Evolutionary conservation across 2,113 vertebrate species (phyloP), one percentile per base, ranked within the genome.

Genomic region (Macrotus californicus): DNA sequence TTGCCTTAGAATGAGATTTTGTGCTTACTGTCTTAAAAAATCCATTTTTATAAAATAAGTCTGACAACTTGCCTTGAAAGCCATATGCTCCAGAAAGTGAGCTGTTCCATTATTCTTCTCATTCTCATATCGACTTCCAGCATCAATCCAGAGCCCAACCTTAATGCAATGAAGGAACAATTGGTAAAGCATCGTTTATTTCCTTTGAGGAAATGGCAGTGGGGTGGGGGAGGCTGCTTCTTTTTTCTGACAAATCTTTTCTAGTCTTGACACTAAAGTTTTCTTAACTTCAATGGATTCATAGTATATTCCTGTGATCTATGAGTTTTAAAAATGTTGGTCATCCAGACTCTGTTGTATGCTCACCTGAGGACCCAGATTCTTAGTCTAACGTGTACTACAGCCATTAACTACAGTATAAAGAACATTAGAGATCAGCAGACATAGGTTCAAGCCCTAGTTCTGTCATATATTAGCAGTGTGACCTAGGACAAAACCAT

Each of bases 131-230:
- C 99, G 99, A 97, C 99, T 99, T 94, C 99, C 99, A 31, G 99
- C 99, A 85, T 99, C 99, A 81, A 99, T 99, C 99, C 99, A 99
- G 72, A 99, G 99, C 22, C 99, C 99, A 93, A 99, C 99, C 99
- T 99, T 64, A 94, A 87, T 3, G 22, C 48, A 79, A 87, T 81
- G 59, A 94, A 96, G 41, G 19, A 86, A 87, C 31, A 82, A 85
- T n/a, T 43, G 92, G 21, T 43, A 79, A 76, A 93, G 85, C 12
- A n/a, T 14, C 8, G 34, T 34, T 41, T 72, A 11, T 56, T 91
- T 80, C 18, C 61, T 69, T 48, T 83, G 34, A 41, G 15, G 6
- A 13, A 21, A 76, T 8, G 10, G n/a, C 13, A 52, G 22, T 9
- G 12, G 7, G 6, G 4, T 8, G 13, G 0, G 11, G 14, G 5